These are phyloP conservation scores for Atta cephalotes DNA, from an alignment of 1,140 invertebrate species.

Conservation along the genomic window DNA sequence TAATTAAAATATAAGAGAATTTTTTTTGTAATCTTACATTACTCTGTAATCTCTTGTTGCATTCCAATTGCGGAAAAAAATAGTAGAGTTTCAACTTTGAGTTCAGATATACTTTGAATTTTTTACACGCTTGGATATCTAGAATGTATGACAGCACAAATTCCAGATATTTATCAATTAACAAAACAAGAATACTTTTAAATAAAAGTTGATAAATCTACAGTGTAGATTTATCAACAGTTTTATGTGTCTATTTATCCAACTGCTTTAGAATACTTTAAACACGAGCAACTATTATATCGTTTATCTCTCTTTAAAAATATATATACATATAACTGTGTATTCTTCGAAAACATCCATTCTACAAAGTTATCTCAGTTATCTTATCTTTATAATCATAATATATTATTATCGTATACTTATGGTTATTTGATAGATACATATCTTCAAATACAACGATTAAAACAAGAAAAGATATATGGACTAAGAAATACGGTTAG, in stretches of 20 bases:
- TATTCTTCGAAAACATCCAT: no score
- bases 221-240: no score
- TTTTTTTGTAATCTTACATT: neutral
- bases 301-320: neutral
- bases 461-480: neutral
- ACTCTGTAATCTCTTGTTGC: neutral
- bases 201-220: neutral
- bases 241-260: neutral
- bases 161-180: neutral
- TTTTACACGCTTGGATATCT: neutral
- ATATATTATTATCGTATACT: neutral
- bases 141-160: neutral
- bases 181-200: neutral
- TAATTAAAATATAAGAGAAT: neutral
- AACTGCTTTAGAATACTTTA: neutral
- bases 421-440: no score
- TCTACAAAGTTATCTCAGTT: neutral
- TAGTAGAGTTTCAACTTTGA: neutral
- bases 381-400: neutral
- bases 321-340: neutral
- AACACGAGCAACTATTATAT: neutral
- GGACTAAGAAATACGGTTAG: neutral
- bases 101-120: neutral
- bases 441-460: neutral
- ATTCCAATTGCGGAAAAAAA: neutral